A percentile compares a stretch with the other conserved stretches of the same genome.
Evolutionary conservation across 2,797 vertebrate species (phyloP).

Genomic region (Mormyrus hasselquistii): DNA sequence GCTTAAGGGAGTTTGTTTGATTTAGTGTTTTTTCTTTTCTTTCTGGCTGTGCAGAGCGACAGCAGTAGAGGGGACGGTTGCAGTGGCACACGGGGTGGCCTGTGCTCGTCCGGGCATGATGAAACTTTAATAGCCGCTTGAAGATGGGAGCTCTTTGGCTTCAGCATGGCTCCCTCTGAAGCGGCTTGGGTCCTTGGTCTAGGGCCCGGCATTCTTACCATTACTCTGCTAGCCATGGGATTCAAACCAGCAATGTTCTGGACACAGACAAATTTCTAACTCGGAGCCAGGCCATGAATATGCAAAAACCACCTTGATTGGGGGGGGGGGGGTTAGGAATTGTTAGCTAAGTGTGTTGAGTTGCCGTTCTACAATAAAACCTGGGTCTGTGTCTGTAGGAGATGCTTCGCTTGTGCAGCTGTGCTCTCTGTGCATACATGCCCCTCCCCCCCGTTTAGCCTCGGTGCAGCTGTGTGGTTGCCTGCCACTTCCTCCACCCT

Average conservation of each 20-base stretch:
- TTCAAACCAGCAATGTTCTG: not conserved
- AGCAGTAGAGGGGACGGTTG: not conserved
- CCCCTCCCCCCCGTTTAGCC: slow-evolving; percentile 8
- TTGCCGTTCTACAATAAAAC: not conserved
- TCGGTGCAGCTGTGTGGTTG: slow-evolving; percentile 9
- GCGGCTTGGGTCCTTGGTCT: not conserved
- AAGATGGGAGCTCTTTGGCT: not conserved
- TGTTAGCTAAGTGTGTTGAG: not conserved
- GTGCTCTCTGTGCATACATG: not conserved
- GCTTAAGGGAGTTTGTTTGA: not conserved
- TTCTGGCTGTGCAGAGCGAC: not conserved
- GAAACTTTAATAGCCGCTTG: not conserved
- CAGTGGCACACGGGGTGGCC: not conserved
- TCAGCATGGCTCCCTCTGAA: not conserved
- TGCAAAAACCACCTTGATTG: not conserved
- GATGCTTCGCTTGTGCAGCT: not conserved
- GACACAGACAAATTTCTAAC: not conserved
- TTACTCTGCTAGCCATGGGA: not conserved
- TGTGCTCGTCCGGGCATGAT: not conserved
- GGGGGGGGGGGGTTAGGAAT: not conserved
- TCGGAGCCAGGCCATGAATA: not conserved
- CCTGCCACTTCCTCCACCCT: slow-evolving; percentile 34
- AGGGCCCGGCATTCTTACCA: not conserved
- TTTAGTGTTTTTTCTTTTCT: not conserved
- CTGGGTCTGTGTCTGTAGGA: not conserved